phyloP scores from a whole-genome alignment of 2,113 vertebrate species.

The Urocynchramus pylzowi region DNA sequence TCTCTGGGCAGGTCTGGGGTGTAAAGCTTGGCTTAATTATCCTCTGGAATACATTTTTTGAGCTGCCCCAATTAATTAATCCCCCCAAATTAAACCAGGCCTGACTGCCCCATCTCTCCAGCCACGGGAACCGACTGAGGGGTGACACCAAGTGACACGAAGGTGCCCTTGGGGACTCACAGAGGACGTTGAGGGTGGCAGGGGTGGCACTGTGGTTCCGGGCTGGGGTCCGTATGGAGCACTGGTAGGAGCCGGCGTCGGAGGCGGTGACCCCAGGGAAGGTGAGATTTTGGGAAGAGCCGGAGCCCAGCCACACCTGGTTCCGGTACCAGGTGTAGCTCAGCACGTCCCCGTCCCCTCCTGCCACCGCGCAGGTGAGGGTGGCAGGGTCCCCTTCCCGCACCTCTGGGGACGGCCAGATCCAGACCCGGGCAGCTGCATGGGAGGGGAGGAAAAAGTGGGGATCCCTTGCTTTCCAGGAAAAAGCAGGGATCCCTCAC shows the following conservation, averaged over 20 bases:
- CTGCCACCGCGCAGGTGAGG: constrained; percentile 60
- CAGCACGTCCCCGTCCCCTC: neutral
- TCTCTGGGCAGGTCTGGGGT: neutral
- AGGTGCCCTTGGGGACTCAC: constrained; percentile 42
- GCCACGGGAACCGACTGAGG: accelerated
- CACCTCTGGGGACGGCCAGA: constrained; percentile 23
- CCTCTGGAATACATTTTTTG: too few relatives aligned
- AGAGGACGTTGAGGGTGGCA: constrained; percentile 56
- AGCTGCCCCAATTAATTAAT: neutral
- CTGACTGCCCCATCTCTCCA: neutral
- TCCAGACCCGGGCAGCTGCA: constrained; percentile 58
- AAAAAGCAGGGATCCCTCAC: neutral
- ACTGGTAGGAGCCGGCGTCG: constrained; percentile 63
- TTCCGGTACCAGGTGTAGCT: constrained; percentile 71
- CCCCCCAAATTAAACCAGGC: neutral
- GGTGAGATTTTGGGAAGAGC: neutral
- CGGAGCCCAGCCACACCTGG: neutral
- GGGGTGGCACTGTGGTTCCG: constrained; percentile 40
- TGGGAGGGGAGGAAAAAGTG: accelerated
- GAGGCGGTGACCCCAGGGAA: neutral
- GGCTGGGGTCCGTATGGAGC: neutral
- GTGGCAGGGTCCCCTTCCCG: constrained; percentile 58
- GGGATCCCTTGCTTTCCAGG: accelerated
- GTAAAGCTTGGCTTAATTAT: neutral
- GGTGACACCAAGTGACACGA: accelerated